phyloP scores from a whole-genome alignment of 2,888 invertebrate species.

The Leptinotarsa peninsularis region DNA sequence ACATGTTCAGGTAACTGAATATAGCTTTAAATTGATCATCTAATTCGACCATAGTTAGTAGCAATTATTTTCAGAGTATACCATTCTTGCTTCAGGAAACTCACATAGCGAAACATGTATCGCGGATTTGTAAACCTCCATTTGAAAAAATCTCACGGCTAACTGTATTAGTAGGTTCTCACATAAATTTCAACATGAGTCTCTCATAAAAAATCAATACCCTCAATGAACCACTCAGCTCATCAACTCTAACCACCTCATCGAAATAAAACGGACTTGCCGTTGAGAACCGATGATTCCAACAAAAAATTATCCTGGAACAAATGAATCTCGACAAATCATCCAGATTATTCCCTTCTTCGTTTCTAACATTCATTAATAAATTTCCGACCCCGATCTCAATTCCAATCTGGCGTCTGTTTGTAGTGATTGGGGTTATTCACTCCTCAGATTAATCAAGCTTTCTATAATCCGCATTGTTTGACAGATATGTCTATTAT shows the following conservation, averaged over 20 bases:
- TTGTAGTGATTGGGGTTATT: conserved; percentile 44
- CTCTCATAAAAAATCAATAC: neutral
- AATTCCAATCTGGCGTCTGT: conserved; percentile 34
- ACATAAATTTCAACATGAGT: neutral
- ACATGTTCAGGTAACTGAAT: too few species aligned
- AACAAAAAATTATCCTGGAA: conserved; percentile 28
- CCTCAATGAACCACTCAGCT: neutral
- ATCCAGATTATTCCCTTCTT: conserved; percentile 38
- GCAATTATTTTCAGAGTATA: too few species aligned
- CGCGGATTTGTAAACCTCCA: too few species aligned
- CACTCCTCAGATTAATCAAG: conserved; percentile 43
- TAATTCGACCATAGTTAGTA: too few species aligned
- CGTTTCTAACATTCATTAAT: conserved; percentile 36
- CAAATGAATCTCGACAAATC: conserved; percentile 38
- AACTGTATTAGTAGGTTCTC: too few species aligned
- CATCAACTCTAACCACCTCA: neutral
- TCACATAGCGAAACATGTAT: too few species aligned
- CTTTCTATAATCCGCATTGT: conserved; percentile 50
- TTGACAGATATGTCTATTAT: conserved; percentile 62
- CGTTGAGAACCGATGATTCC: conserved; percentile 25
- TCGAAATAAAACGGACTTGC: neutral
- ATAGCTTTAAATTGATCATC: too few species aligned
- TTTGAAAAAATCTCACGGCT: too few species aligned
- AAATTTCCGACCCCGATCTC: conserved; percentile 34
- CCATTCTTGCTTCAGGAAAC: too few species aligned